These are phyloP conservation scores for Drosophila sp. DNA, from an alignment of 1,140 invertebrate species.

Conservation along the genomic window DNA sequence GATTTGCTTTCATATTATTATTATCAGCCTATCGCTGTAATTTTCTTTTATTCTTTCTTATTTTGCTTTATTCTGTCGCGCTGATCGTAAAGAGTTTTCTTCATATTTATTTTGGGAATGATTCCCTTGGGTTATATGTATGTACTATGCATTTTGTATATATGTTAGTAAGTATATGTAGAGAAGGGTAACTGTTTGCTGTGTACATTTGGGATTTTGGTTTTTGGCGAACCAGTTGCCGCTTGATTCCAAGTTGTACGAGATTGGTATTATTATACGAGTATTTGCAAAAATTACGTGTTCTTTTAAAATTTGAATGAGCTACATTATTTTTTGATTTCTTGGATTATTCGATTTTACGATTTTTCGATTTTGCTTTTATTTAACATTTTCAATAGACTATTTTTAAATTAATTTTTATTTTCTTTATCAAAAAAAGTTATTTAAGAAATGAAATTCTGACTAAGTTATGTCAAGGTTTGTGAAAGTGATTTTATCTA, in stretches of 20 bases:
- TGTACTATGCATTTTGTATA: slow-evolving; percentile 56
- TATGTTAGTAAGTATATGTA: slow-evolving; percentile 69
- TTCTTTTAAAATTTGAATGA: slow-evolving; percentile 78
- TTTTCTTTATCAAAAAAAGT: slow-evolving; percentile 23
- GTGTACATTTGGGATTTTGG: slow-evolving; percentile 36
- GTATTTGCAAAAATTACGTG: slow-evolving; percentile 69
- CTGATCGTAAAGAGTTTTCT: slow-evolving; percentile 24
- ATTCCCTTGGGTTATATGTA: slow-evolving; percentile 63
- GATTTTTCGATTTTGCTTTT: slow-evolving; percentile 29
- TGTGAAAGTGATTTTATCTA: slow-evolving; percentile 1
- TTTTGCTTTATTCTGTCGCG: slow-evolving; percentile 1
- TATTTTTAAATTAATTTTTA: slow-evolving; percentile 46
- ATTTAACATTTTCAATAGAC: slow-evolving; percentile 60
- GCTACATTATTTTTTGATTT: slow-evolving; percentile 70
- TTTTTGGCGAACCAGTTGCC: slow-evolving; percentile 29
- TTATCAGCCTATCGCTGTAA: slow-evolving; percentile 41
- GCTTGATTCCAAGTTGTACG: slow-evolving; percentile 60
- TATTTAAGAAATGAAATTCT: slow-evolving; percentile 45
- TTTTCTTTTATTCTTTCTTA: slow-evolving; percentile 12
- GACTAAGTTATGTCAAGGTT: background rate
- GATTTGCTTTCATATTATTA: slow-evolving; percentile 61
- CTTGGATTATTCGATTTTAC: slow-evolving; percentile 5
- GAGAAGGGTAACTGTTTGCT: slow-evolving; percentile 72
- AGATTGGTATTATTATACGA: slow-evolving; percentile 47
- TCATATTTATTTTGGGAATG: slow-evolving; percentile 55